Percentiles rank a stretch among this genome's conserved stretches.
Evolutionary conservation across 2,113 vertebrate genomes (phyloP).

Genomic region (Merops nubicus): DNA sequence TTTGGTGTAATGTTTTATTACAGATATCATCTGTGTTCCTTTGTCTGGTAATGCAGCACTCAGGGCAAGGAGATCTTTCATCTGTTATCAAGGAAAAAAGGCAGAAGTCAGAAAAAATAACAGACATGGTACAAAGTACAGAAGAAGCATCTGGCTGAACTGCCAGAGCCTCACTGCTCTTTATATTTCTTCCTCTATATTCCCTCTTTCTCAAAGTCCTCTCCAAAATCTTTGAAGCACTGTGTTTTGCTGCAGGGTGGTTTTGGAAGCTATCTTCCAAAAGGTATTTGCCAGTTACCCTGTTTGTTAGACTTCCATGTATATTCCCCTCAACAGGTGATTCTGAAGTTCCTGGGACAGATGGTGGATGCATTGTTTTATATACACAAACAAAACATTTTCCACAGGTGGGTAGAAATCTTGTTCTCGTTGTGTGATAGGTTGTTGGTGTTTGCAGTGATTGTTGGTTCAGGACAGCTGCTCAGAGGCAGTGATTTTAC

Average conservation of each 20-base stretch:
- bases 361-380: slow-evolving; percentile 77
- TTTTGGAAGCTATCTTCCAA: neutral
- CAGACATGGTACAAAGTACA: slow-evolving; percentile 54
- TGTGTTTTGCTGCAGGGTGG: neutral
- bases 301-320: neutral
- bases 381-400: slow-evolving; percentile 70
- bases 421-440: neutral
- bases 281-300: neutral
- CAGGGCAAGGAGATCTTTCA: slow-evolving; percentile 49
- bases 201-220: neutral
- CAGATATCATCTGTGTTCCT: slow-evolving; percentile 78
- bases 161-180: neutral
- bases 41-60: slow-evolving; percentile 80
- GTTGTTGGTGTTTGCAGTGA: neutral
- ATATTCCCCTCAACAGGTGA: slow-evolving; percentile 55
- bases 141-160: neutral
- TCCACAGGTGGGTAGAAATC: slow-evolving; percentile 74
- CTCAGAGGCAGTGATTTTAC: neutral
- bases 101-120: slow-evolving; percentile 13
- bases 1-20: neutral
- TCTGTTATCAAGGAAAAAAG: slow-evolving; percentile 68
- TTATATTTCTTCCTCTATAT: neutral
- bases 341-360: slow-evolving; percentile 75
- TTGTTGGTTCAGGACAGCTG: neutral
- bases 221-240: neutral